Conservation (phyloP, 2,113 vertebrate species). For the Grammatotria lemairii region DNA sequence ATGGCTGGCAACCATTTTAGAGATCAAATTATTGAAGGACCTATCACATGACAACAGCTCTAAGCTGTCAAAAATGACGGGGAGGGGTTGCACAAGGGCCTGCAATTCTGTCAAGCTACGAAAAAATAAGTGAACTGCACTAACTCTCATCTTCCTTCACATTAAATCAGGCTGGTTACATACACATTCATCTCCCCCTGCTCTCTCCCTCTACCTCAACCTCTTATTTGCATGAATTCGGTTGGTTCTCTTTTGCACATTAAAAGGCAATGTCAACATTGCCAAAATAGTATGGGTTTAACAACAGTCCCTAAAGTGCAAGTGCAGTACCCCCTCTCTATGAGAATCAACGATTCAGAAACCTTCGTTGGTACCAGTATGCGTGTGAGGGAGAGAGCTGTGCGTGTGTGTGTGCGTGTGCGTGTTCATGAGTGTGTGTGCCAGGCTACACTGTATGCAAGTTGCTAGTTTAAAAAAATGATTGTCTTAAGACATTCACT, state of each 20-base stretch:
- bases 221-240: conserved; percentile 38
- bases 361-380: conserved; percentile 34
- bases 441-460: conserved; percentile 69
- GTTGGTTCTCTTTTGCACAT: conserved; percentile 63
- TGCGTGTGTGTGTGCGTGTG: conserved; percentile 10
- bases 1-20: conserved; percentile 45
- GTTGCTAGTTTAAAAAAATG: conserved; percentile 54
- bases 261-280: conserved; percentile 60
- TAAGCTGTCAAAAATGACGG: conserved; percentile 36
- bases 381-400: background rate
- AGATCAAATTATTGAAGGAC: conserved; percentile 54
- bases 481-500: conserved; percentile 72
- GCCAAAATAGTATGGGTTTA: conserved; percentile 57
- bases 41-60: conserved; percentile 52
- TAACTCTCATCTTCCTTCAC: conserved; percentile 48
- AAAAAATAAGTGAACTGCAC: conserved; percentile 38
- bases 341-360: conserved; percentile 42
- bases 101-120: conserved; percentile 26
- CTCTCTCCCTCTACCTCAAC: conserved; percentile 68
- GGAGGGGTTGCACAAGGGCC: conserved; percentile 50
- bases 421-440: conserved; percentile 42
- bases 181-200: conserved; percentile 17
- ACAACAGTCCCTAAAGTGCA: conserved; percentile 28
- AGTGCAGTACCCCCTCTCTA: conserved; percentile 56
- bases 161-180: conserved; percentile 54